These are phyloP conservation scores for Papilio machaon DNA, from an alignment of 1,140 invertebrate genomes.

Conservation along the genomic window DNA sequence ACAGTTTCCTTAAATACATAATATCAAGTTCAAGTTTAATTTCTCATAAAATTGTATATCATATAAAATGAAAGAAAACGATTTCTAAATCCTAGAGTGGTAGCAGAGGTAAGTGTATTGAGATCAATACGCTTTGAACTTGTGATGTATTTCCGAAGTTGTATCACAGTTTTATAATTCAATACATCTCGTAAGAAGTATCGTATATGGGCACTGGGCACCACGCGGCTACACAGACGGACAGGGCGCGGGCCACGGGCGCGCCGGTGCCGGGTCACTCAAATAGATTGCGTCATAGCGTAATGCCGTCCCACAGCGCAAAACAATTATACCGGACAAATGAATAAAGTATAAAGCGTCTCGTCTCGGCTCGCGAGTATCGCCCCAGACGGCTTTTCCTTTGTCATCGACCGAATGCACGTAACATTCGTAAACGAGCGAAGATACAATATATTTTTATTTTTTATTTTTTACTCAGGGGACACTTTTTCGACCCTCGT, in stretches of 20 bases:
- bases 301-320: constrained; percentile 63
- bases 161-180: constrained; percentile 61
- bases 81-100: constrained; percentile 13
- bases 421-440: constrained; percentile 68
- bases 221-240: constrained; percentile 44
- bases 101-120: constrained; percentile 9
- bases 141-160: constrained; percentile 41
- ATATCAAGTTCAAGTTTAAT: not conserved
- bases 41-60: not conserved
- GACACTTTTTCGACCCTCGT: constrained; percentile 82
- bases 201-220: constrained; percentile 54
- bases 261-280: constrained; percentile 58
- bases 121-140: constrained; percentile 13
- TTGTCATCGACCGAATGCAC: constrained; percentile 70
- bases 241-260: constrained; percentile 54
- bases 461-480: constrained; percentile 81
- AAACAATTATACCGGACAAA: constrained; percentile 73
- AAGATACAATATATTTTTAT: constrained; percentile 79
- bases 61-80: not conserved
- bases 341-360: constrained; percentile 69
- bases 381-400: constrained; percentile 65
- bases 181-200: constrained; percentile 63
- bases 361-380: constrained; percentile 55
- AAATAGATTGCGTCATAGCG: constrained; percentile 74
- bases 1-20: not conserved